Evolutionary conservation across 2,113 vertebrate genomes (phyloP).

Genomic region (Seriola rivoliana): DNA sequence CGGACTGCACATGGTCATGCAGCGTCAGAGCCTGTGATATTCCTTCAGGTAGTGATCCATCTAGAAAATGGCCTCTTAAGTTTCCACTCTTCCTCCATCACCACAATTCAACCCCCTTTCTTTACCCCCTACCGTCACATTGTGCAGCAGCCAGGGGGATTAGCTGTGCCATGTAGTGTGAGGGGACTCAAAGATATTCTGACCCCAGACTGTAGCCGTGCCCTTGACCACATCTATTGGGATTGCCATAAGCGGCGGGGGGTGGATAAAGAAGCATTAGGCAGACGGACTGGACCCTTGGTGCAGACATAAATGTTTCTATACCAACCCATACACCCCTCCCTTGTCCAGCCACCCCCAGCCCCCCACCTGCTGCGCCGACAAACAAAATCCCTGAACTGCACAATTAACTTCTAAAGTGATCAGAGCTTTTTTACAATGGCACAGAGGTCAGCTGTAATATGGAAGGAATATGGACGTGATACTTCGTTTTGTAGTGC

Average conservation of each 20-base stretch:
- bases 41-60: slow-evolving; percentile 50
- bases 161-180: slow-evolving; percentile 42
- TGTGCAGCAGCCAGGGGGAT: slow-evolving; percentile 59
- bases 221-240: slow-evolving; percentile 43
- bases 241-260: slow-evolving; percentile 28
- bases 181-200: slow-evolving; percentile 40
- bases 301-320: slow-evolving; percentile 57
- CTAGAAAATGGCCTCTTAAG: slow-evolving; percentile 44
- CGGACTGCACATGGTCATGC: slow-evolving; percentile 32
- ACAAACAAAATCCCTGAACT: slow-evolving; percentile 56
- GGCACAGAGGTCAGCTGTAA: background rate
- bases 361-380: slow-evolving; percentile 5
- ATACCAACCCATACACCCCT: slow-evolving; percentile 17
- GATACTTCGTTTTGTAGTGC: background rate
- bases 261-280: slow-evolving; percentile 69
- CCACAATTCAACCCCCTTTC: background rate
- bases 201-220: slow-evolving; percentile 29
- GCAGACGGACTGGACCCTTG: slow-evolving; percentile 37
- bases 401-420: slow-evolving; percentile 31
- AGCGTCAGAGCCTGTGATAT: slow-evolving; percentile 40
- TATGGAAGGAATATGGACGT: background rate
- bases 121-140: slow-evolving; percentile 23
- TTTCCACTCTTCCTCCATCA: slow-evolving; percentile 6
- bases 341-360: background rate
- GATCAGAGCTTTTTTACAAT: background rate